phyloP scores from a whole-genome alignment of 2,113 vertebrate genomes.

The Varanus salvator region DNA sequence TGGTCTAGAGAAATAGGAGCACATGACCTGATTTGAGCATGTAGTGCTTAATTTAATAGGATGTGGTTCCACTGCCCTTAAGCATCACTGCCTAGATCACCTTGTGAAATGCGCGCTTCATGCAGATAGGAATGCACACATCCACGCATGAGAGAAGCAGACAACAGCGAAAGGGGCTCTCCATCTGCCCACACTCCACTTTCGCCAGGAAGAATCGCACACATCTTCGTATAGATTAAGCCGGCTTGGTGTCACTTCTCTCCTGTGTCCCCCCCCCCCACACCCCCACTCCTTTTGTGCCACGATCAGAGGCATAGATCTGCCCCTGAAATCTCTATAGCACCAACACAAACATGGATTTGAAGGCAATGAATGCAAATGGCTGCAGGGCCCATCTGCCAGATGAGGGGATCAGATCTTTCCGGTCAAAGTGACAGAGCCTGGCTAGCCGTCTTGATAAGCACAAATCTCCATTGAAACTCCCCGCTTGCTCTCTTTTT shows the following conservation, averaged over 20 bases:
- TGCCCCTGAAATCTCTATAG: constrained; percentile 81
- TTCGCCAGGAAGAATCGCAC: neutral
- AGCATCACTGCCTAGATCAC: neutral
- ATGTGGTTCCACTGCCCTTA: too few species aligned
- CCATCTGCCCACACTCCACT: neutral
- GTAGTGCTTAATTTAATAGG: too few species aligned
- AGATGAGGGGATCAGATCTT: constrained; percentile 94
- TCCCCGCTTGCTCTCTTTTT: neutral
- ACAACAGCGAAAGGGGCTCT: neutral
- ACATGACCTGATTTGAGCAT: too few species aligned
- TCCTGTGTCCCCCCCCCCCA: neutral
- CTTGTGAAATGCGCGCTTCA: neutral
- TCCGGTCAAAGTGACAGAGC: constrained; percentile 83
- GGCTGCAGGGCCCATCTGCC: constrained; percentile 97
- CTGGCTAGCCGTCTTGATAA: constrained; percentile 67
- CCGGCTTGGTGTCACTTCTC: constrained; percentile 69
- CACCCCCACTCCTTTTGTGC: constrained; percentile 72
- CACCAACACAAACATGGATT: constrained; percentile 87
- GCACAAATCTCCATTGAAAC: constrained; percentile 50
- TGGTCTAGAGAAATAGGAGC: too few species aligned
- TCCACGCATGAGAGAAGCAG: neutral
- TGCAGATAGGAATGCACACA: neutral
- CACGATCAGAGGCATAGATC: constrained; percentile 74
- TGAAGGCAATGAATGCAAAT: constrained; percentile 96
- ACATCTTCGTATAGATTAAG: constrained; percentile 47